Percentiles rank a stretch among this genome's conserved stretches.
These are phyloP conservation scores for Microhierax caerulescens DNA, from an alignment of 2,797 vertebrate species.

Conservation along the genomic window DNA sequence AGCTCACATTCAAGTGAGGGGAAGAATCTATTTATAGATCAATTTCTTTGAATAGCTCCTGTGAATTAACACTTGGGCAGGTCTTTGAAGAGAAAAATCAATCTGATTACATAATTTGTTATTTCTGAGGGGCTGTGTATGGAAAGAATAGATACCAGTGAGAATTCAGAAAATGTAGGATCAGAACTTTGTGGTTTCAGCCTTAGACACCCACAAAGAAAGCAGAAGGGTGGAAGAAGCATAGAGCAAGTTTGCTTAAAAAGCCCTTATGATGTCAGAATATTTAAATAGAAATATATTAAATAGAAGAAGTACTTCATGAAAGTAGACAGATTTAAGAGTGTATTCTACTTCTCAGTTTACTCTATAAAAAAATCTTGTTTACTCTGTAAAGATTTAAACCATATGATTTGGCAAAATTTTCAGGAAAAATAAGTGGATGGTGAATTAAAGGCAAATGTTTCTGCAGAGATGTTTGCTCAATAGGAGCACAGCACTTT, in stretches of 20 bases:
- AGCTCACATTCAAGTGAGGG: not conserved
- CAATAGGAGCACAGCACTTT: not conserved
- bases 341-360: not conserved
- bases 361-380: not conserved
- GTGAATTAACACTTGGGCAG: not conserved
- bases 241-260: not conserved
- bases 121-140: rapidly evolving
- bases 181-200: not conserved
- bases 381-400: not conserved
- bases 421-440: not conserved
- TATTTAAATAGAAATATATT: not conserved
- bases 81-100: not conserved
- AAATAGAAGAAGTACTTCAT: not conserved
- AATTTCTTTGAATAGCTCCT: not conserved
- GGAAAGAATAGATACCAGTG: not conserved
- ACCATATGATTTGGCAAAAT: not conserved
- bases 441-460: not conserved
- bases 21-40: not conserved
- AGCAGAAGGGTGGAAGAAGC: not conserved
- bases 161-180: not conserved
- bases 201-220: not conserved
- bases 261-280: not conserved
- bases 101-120: not conserved
- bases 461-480: not conserved
- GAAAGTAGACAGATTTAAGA: not conserved